Base-by-base conservation (phyloP, 2,113 vertebrate genomes). In the Australoheros scitulus region DNA sequence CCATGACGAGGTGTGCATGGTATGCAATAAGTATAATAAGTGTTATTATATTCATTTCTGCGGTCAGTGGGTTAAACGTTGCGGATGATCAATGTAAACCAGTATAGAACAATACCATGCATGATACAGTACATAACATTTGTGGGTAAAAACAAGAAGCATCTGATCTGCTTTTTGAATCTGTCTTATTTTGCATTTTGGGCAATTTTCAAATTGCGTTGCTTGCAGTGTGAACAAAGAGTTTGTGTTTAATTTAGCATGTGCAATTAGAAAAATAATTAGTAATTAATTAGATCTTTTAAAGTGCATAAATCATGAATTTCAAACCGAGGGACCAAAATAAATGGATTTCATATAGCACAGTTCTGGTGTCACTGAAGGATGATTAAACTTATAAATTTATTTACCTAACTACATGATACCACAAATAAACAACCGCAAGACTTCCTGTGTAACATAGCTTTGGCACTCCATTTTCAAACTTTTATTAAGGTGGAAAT, bases 201-300 rank as follows among this genome's bases (percentile, higher is more conserved):
- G 17, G 22, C 82, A 5, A 36, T 61, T 47, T 58, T 70, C 41
- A 60, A 18, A 76, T 57, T 43, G 36, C 47, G 68, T 79, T 81
- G 76, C 50, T 64, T 55, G 24, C 74, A 83, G 81, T 89, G 82
- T 91, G 82, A 88, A 84, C 84, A 87, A 76, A 77, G 57, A 59
- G 20, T 84, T n/a, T 60, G 63, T 32, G 22, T 61, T 78, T 56
- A 56, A 36, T 82, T 81, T 11, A 57, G 34, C 36, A 56, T 15
- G 55, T 6, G 2, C 52, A 20, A 56, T 63, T 58, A 34, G 17
- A 74, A 57, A 80, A 26, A 75, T 26, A 22, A 18, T 61, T 22
- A 29, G 4, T 78, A 76, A 77, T 61, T 26, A 61, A 50, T 14
- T n/a, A 34, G 64, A 36, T 10, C n/a, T 3, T 79, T 58, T 13